Base-by-base conservation (phyloP, 2,888 invertebrate species). In the Eudasyphora cyanicolor region DNA sequence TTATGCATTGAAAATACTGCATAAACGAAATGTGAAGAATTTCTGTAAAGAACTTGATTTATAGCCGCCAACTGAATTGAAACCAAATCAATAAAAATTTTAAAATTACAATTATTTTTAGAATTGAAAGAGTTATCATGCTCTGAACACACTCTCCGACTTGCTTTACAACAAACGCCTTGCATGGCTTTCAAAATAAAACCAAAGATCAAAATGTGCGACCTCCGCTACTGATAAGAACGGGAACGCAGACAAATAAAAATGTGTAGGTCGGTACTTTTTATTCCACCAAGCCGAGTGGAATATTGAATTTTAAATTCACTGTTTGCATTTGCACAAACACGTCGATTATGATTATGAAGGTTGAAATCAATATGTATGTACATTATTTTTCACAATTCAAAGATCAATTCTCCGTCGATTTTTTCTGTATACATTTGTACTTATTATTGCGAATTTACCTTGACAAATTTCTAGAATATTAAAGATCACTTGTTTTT, bases 171-270 rank as follows among this genome's bases (percentile, higher is more conserved):
- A 29, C n/a, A 35, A 64, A 70, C 74, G 32, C 35, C 17, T 38
- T 27, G 21, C 19, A 19, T 21, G 73, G 12, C 71, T 67, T 64
- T 54, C 57, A 49, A 62, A 76, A 83, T 73, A 70, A 82, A 80
- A 77, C 67, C 69, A 83, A 77, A 80, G 83, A 74, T 83, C 83
- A 83, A 24, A 51, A 54, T 69, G 62, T 32, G 27, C 51, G 80
- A 83, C 79, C 74, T 79, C 45, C 19, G 35, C 19, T 62, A 62
- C 70, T 77, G 83, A 83, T 83, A 83, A 83, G 79, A 74, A 49
- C 67, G 6, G 74, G 32, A 73, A 73, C 24, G 42, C 32, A 75
- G 17, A 49, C 8, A 45, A 57, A 42, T 75, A 27, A 29, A 62
- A 57, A 76, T n/a, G 8, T 21, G 38, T 38, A 29, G 49, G 21